These are phyloP conservation scores for Bombus confusus DNA, from an alignment of 1,140 invertebrate species.

Conservation along the genomic window DNA sequence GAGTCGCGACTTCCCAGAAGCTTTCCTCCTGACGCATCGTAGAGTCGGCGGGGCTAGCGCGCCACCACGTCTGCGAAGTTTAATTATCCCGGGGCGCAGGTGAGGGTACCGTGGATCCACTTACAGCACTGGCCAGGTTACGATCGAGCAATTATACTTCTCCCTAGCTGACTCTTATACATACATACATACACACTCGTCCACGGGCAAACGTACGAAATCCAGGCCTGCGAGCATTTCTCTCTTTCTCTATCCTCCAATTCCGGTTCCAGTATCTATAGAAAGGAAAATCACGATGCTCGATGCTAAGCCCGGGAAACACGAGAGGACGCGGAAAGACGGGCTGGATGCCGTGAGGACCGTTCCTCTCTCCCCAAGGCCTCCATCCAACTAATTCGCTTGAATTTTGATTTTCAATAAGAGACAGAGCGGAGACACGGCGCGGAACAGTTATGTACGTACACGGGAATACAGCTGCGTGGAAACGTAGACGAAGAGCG, in stretches of 20 bases:
- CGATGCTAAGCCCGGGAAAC: not conserved
- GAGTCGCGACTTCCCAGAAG: conserved; percentile 36
- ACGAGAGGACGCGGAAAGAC: not conserved
- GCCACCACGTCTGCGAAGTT: conserved; percentile 57
- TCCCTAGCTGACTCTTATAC: not conserved
- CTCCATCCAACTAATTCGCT: conserved; percentile 69
- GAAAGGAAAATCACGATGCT: conserved; percentile 9
- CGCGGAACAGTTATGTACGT: not conserved
- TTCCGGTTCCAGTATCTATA: not conserved
- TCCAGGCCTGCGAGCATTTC: not conserved
- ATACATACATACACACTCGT: not conserved
- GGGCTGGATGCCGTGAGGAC: not conserved
- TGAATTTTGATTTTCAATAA: conserved; percentile 81
- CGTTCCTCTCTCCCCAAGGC: not conserved
- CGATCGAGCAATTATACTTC: conserved; percentile 59
- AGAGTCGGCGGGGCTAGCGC: not conserved
- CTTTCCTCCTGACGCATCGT: not conserved
- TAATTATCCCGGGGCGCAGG: conserved; percentile 60
- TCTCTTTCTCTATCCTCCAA: not conserved
- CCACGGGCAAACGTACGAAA: not conserved
- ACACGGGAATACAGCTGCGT: not conserved
- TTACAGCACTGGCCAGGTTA: conserved; percentile 50
- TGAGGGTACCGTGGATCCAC: conserved; percentile 49
- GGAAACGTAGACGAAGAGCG: not conserved
- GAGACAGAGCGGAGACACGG: conserved; percentile 30